A percentile compares a stretch with the other conserved stretches of the same genome.
Conservation (phyloP, 2,797 vertebrate genomes). For the Tauraco hartlaubi region DNA sequence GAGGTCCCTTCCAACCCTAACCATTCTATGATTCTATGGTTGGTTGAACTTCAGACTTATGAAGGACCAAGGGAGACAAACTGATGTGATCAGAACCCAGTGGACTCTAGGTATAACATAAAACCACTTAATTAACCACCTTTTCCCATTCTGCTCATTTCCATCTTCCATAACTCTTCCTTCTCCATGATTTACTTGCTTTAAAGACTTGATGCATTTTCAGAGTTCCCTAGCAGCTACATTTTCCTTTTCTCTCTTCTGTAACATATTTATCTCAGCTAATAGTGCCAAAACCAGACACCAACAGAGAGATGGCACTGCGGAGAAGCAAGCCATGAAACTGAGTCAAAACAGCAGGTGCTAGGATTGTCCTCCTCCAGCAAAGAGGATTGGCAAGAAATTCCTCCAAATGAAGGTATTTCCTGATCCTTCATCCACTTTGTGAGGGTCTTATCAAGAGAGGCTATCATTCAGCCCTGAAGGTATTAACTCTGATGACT, state of each 20-base stretch:
- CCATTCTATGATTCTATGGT: too few relatives aligned
- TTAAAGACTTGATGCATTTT: background rate
- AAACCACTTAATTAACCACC: background rate
- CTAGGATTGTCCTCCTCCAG: background rate
- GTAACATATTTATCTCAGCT: background rate
- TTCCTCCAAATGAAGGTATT: background rate
- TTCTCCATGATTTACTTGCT: background rate
- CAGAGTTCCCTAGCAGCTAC: background rate
- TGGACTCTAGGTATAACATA: background rate
- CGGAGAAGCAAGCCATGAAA: background rate
- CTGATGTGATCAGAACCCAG: background rate
- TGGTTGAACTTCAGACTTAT: background rate
- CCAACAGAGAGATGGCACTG: background rate
- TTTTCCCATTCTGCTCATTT: background rate
- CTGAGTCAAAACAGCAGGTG: background rate
- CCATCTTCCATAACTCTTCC: background rate
- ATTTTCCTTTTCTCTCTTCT: background rate
- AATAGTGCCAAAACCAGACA: background rate
- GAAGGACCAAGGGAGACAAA: background rate
- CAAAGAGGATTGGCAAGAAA: background rate
- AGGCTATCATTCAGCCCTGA: background rate
- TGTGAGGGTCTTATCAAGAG: background rate
- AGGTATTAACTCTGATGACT: background rate
- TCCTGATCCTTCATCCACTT: background rate
- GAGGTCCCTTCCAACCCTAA: too few relatives aligned